A percentile compares a stretch with the other conserved stretches of the same genome.
Conservation (phyloP, 2,113 vertebrate species). For the Notothenia rossii region DNA sequence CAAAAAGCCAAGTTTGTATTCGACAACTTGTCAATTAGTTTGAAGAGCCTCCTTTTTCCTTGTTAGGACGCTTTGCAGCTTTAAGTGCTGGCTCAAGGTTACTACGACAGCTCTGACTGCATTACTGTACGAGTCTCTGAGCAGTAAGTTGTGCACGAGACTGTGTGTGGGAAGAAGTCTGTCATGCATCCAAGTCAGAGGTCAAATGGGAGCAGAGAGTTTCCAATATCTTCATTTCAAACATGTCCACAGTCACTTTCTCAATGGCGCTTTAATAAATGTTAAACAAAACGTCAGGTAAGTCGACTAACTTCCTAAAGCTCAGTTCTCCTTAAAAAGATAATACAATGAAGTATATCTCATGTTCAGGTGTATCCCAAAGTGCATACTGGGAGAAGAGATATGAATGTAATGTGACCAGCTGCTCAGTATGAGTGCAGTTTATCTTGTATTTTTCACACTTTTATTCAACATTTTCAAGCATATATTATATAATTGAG, state of each 20-base stretch:
- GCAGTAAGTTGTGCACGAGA: background rate
- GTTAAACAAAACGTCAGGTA: slow-evolving; percentile 1
- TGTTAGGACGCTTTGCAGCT: background rate
- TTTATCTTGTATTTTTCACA: too few relatives aligned
- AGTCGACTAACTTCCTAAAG: too few relatives aligned
- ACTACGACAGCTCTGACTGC: background rate
- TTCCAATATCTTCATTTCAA: slow-evolving; percentile 22
- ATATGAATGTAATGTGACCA: too few relatives aligned
- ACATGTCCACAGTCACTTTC: slow-evolving; percentile 18
- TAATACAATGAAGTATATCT: background rate
- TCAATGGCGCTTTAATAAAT: slow-evolving; percentile 10
- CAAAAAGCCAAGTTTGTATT: background rate
- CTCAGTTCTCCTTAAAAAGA: background rate
- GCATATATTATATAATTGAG: slow-evolving; percentile 14
- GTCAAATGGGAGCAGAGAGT: background rate
- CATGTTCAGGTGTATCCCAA: background rate
- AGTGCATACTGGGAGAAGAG: background rate
- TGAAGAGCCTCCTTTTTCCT: background rate
- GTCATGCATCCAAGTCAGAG: slow-evolving; percentile 11
- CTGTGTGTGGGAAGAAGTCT: slow-evolving; percentile 8
- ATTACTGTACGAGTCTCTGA: background rate
- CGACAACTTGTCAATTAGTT: background rate
- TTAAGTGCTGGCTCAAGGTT: background rate
- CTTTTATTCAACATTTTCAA: slow-evolving; percentile 13
- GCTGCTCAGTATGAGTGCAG: too few relatives aligned